phyloP scores from a whole-genome alignment of 2,113 vertebrate genomes.

The Saimiri boliviensis region DNA sequence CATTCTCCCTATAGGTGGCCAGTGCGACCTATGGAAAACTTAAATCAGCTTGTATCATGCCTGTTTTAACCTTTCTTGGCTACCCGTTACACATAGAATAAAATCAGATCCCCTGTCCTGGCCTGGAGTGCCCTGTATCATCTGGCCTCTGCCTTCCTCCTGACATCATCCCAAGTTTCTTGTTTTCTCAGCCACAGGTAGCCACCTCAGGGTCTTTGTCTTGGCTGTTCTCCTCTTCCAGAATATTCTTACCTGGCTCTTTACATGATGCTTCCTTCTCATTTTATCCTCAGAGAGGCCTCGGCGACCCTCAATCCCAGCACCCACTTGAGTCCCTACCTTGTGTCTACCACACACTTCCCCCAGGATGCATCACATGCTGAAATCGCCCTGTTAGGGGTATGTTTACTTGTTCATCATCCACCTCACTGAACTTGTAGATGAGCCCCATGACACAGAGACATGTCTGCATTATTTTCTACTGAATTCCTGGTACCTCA shows the following conservation, averaged over 20 bases:
- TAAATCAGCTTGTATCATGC: background rate
- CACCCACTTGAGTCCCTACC: background rate
- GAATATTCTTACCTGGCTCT: background rate
- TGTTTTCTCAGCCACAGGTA: background rate
- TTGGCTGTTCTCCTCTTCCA: background rate
- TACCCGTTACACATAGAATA: background rate
- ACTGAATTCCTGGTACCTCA: background rate
- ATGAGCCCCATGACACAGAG: background rate
- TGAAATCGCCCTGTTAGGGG: background rate
- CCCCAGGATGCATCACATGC: background rate
- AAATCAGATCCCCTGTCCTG: background rate
- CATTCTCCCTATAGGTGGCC: background rate
- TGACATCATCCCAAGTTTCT: background rate
- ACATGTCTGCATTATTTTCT: background rate
- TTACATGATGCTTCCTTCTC: background rate
- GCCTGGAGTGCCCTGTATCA: background rate
- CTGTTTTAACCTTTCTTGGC: background rate
- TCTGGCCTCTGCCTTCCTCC: background rate
- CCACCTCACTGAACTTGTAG: background rate
- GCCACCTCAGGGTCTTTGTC: background rate
- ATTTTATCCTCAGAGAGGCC: background rate
- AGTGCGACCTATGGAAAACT: background rate
- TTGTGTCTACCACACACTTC: background rate
- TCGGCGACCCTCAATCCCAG: too few species aligned
- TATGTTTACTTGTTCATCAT: background rate